Evolutionary conservation across 2,888 invertebrate genomes (phyloP), one percentile per base, ranked within the genome.

Genomic region (Polia nebulosa): DNA sequence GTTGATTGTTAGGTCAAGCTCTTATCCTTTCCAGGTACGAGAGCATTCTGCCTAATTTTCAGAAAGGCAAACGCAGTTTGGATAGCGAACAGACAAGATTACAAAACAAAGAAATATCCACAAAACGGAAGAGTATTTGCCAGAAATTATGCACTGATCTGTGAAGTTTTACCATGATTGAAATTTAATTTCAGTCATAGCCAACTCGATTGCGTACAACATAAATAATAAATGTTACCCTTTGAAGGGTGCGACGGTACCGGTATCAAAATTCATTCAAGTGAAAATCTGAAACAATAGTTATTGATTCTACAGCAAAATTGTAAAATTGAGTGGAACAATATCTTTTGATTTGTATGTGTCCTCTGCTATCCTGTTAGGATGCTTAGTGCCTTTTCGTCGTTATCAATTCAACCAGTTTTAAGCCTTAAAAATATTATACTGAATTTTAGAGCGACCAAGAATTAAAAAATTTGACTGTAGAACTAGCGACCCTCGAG

Each of bases 231-330:
- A 47, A 15, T 25, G 6, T 44, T 41, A 41, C 22, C 3, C 29
- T 5, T 41, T 29, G 17, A 39, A 32, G n/a, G 25, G n/a, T 55
- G n/a, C 32, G 20, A 15, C 22, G 15, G 15, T 27, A 20, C 25
- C 60, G 25, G 11, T 63, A 27, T 45, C 25, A 22, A 61, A 63
- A 47, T 29, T 22, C 7, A 27, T 17, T 34, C 17, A 36, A 20
- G 13, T 4, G 15, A 62, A n/a, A 25, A 57, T 44, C n/a, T 32
- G 22, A 20, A 62, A 59, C 62, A 63, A 27, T 44, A 11, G 32
- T 32, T 58, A 41, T 57, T 41, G 58, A 34, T 41, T 41, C 15
- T 7, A 34, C 2, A 34, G 15, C n/a, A 25, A 8, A 59, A 25
- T 32, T 32, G 15, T 15, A 25, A 8, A 59, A 25, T 32, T 32